Percentiles rank a stretch among this genome's conserved stretches.
Conservation (phyloP, 2,797 vertebrate species). For the Antrozous pallidus region DNA sequence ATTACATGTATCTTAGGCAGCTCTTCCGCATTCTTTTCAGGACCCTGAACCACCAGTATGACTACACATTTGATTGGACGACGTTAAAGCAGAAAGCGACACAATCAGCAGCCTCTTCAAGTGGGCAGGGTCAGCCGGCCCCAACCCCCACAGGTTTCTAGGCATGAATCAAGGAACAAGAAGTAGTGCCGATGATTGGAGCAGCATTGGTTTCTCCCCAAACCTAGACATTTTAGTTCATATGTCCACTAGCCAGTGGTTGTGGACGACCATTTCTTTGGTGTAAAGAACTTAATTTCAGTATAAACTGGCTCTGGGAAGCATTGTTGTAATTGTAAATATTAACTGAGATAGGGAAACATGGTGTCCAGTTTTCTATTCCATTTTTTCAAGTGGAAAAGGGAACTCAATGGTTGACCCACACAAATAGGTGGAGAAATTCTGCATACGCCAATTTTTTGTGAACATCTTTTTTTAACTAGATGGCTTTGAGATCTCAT, state of each 20-base stretch:
- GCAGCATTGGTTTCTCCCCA: neutral
- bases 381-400: neutral
- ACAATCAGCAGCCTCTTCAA: conserved; percentile 97
- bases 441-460: conserved; percentile 91
- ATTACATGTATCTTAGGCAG: conserved; percentile 99
- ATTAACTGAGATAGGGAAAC: neutral
- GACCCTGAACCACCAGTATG: conserved; percentile 99
- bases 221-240: neutral
- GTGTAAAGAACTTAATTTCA: neutral
- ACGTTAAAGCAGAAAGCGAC: conserved; percentile 99
- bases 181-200: neutral
- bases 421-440: conserved; percentile 81
- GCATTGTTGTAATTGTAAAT: neutral
- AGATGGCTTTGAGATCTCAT: neutral
- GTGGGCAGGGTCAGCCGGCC: conserved; percentile 98
- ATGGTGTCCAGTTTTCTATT: neutral
- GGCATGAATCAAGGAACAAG: no score
- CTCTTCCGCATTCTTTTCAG: conserved; percentile 99
- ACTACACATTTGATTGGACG: conserved; percentile 99
- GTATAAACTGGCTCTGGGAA: neutral
- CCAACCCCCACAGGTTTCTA: conserved; percentile 95
- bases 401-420: neutral
- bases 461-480: neutral
- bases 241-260: neutral
- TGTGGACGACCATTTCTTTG: neutral